These are phyloP conservation scores for Anarsia innoxiella DNA, from an alignment of 2,888 invertebrate species.

Conservation along the genomic window DNA sequence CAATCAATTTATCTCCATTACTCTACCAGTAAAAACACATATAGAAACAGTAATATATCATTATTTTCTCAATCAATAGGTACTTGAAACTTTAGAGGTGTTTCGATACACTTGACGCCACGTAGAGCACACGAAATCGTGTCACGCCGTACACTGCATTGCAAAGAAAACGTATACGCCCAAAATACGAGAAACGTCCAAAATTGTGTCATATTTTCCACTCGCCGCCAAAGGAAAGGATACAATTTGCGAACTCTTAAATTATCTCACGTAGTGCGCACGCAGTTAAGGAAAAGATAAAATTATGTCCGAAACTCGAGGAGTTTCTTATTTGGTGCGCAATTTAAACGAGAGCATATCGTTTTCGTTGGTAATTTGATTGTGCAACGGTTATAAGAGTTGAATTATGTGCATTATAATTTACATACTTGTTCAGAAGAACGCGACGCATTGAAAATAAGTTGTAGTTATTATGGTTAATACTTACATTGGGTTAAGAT, in stretches of 20 bases:
- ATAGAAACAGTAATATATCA: too few species aligned
- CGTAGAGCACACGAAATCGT: conserved; percentile 6
- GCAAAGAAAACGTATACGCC: conserved; percentile 1
- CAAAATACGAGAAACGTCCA: neutral
- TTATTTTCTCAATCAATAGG: conserved; percentile 12
- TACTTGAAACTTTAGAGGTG: conserved; percentile 9
- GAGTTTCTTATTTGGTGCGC: conserved; percentile 6
- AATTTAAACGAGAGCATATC: conserved; percentile 9
- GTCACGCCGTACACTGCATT: conserved; percentile 10
- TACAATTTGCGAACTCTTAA: too few species aligned
- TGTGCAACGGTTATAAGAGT: conserved; percentile 8
- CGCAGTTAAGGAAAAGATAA: too few species aligned
- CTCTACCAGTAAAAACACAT: too few species aligned
- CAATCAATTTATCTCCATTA: too few species aligned
- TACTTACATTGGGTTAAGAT: too few species aligned
- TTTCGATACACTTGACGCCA: conserved; percentile 12
- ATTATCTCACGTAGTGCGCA: too few species aligned
- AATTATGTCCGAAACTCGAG: neutral
- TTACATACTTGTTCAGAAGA: too few species aligned
- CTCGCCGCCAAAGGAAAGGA: conserved; percentile 10
- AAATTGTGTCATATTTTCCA: conserved; percentile 4
- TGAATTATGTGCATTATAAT: too few species aligned
- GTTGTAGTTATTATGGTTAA: too few species aligned
- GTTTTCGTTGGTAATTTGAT: conserved; percentile 4
- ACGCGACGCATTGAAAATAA: too few species aligned